Evolutionary conservation across 2,888 invertebrate genomes (phyloP), one percentile per base, ranked within the genome.

Genomic region (Crossocerus cetratus): DNA sequence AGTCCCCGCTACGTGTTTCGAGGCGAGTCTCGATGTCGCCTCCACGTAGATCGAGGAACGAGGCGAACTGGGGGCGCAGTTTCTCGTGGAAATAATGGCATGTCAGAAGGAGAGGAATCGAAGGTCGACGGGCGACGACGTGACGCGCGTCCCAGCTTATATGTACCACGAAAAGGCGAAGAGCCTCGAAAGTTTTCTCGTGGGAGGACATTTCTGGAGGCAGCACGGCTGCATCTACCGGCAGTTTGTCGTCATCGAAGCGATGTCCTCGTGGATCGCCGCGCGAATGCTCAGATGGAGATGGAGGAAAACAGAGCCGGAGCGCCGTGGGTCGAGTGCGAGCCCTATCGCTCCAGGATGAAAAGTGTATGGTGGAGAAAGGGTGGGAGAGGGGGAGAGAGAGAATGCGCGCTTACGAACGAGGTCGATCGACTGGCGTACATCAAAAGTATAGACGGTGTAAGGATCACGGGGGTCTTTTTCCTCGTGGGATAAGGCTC

Each of bases 111-210:
- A 60, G 42, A 3, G 32, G 21, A 54, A 66, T 68, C 78, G 70
- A 54, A 72, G 72, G 72, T 74, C 74, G 81, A 74, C 67, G 55
- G 72, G 63, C 77, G 32, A 69, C 69, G 69, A 74, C 61, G 55
- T 54, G 62, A 49, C 22, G 18, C 45, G 42, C 22, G 55, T 64
- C 61, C 73, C 62, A 55, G 67, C 76, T 64, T 69, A 56, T 54
- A 65, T 69, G 54, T 54, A 65, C 56, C 65, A 56, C 21, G n/a
- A 55, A 49, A 74, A 70, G 59, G 74, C 18, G 56, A 71, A 32
- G 8, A 32, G 72, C 59, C 67, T 82, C 80, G 53, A 44, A 69
- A 82, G 61, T 72, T 73, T 80, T 73, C 82, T 79, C 59, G 61
- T 54, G 67, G 63, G 65, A 60, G 73, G 53, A 42, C 59, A 69